Base-by-base conservation (phyloP, 2,888 invertebrate genomes). In the Agapostemon virescens region DNA sequence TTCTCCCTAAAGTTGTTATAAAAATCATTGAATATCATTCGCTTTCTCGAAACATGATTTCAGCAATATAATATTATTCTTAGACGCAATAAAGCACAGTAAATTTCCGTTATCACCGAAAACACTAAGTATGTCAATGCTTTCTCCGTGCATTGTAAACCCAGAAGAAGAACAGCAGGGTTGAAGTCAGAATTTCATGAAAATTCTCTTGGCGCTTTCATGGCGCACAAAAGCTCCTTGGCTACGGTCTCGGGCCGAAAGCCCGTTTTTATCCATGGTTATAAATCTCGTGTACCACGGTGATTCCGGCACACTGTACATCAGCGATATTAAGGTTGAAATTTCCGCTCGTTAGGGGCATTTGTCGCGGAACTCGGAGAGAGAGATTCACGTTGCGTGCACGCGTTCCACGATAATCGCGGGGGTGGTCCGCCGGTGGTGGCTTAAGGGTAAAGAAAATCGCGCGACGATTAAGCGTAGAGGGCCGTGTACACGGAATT, bases 401-500 rank as follows among this genome's bases (percentile, higher is more conserved):
- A 67, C 80, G 74, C 66, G 74, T 13, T 23, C 33, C 52, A 49
- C 71, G 79, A 77, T 82, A 79, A 82, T 83, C 79, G 76, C 69
- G 69, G 33, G 58, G 40, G 69, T 11, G 45, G 38, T 55, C 17
- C 64, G 76, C 38, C 20, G 63, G 20, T 3, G 74, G 58, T 30
- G 74, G 75, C 71, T 80, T 82, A 73, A 73, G 73, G 74, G 58
- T 73, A 75, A 84, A 80, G 81, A 84, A 86, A 86, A 83, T 85
- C 86, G 72, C 63, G 71, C 82, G 77, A 80, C 86, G 74, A 87
- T 87, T 85, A 87, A 84, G 79, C 78, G 79, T 82, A 76, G 73
- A 83, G 33, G 30, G 75, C 77, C 73, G 73, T 81, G 78, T 82
- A 84, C 77, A 81, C 63, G 78, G 80, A 87, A 86, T 87, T 87